Conservation (phyloP, 2,113 vertebrate species). For the Daubentonia madagascariensis region DNA sequence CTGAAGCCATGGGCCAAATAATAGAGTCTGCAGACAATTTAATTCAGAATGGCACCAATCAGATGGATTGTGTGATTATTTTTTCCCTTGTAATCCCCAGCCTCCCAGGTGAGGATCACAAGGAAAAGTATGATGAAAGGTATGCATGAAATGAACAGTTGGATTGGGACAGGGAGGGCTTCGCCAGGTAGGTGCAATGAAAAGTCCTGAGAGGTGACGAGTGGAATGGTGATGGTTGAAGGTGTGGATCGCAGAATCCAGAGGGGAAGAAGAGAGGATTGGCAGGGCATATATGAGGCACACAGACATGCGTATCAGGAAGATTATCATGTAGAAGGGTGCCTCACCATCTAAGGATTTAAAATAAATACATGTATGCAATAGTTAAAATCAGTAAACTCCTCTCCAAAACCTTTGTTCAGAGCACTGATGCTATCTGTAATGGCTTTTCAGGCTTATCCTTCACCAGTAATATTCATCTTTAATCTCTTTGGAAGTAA, state of each 20-base stretch:
- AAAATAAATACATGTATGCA: neutral
- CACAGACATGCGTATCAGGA: neutral
- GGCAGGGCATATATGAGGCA: neutral
- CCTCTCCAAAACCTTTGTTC: neutral
- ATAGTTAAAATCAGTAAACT: neutral
- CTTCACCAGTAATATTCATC: neutral
- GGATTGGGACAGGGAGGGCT: neutral
- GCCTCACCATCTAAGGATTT: neutral
- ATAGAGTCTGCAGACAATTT: neutral
- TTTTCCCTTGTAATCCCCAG: neutral
- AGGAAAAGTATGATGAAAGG: neutral
- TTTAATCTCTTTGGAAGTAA: neutral
- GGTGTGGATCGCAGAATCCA: neutral
- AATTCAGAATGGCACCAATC: neutral
- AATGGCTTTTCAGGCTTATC: neutral
- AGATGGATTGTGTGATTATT: neutral
- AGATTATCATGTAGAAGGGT: neutral
- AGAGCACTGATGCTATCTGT: neutral
- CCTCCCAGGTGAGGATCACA: neutral
- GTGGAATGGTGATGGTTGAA: neutral
- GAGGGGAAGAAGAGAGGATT: neutral
- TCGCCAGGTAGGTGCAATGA: neutral
- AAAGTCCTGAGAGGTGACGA: neutral
- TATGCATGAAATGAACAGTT: neutral
- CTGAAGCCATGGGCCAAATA: neutral